Evolutionary conservation across 2,113 vertebrate species (phyloP), one percentile per base, ranked within the genome.

Genomic region (Formicarius rufipectus): DNA sequence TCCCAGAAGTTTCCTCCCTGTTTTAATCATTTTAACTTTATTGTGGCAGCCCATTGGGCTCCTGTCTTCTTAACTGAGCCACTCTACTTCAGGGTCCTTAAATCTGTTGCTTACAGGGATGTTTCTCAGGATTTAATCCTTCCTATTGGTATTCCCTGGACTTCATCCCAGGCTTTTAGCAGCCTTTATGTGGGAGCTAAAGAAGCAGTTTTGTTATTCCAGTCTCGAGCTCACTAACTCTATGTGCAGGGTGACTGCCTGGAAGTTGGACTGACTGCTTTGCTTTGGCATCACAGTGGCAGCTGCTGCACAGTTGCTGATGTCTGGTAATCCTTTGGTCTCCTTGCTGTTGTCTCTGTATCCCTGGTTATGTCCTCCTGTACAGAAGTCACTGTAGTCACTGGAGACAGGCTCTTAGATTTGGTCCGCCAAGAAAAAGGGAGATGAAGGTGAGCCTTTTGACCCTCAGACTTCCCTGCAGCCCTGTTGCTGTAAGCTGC

Each of bases 121-220:
- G 64, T 89, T 93, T 90, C 80, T 96, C 28, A 69, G 75, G 52
- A 83, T 62, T 24, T 55, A 84, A 35, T 56, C 74, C 74, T 87
- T 74, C 75, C 75, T 91, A 27, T 39, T 93, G 68, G 22, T 81
- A 63, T 87, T 95, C 82, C 50, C 59, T 66, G 42, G 79, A 13
- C 67, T 79, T 77, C 50, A n/a, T 91, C 72, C 31, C 33, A 50
- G 82, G 60, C 91, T 83, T 75, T 79, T 74, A 89, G 50, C 77
- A 89, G 84, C 87, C 58, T 95, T 95, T 95, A 17, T 62, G 9
- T 58, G 80, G 69, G 80, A 82, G 45, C 4, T 8, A 60, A 53
- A 59, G 84, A 33, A 80, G 53, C 50, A 73, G 35, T n/a, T 87
- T 91, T 93, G 44, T 89, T 94, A 94, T 94, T 96, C 79, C 59